These are phyloP conservation scores for Eumacrocentrus americanus DNA, from an alignment of 2,888 invertebrate genomes.

Conservation along the genomic window DNA sequence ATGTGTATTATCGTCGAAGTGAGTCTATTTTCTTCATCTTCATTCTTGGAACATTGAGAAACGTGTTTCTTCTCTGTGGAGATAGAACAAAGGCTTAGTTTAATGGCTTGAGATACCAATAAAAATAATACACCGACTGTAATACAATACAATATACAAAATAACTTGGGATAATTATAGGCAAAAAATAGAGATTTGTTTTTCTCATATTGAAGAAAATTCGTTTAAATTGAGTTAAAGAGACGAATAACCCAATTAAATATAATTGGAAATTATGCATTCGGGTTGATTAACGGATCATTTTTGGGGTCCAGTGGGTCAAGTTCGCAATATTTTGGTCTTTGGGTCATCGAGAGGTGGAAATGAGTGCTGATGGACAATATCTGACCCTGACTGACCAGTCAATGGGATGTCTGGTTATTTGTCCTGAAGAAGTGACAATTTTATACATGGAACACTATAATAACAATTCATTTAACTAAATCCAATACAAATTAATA, in stretches of 20 bases:
- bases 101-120: no score
- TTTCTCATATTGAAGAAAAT: no score
- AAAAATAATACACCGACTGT: no score
- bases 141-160: no score
- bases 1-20: no score
- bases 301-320: slow-evolving; percentile 17
- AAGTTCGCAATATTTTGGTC: slow-evolving; percentile 14
- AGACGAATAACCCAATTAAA: not conserved
- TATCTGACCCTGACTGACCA: slow-evolving; percentile 4
- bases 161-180: no score
- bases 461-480: no score
- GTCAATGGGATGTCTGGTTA: slow-evolving; percentile 4
- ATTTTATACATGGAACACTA: no score
- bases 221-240: no score
- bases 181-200: no score
- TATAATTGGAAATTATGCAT: slow-evolving; percentile 28
- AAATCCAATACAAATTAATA: no score
- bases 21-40: not conserved
- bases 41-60: not conserved
- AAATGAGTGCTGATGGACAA: not conserved
- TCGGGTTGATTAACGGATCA: slow-evolving; percentile 37
- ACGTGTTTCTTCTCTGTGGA: not conserved
- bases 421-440: no score
- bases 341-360: not conserved
- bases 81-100: not conserved